Base-by-base conservation (phyloP, 2,113 vertebrate species). In the Gavialis gangeticus region DNA sequence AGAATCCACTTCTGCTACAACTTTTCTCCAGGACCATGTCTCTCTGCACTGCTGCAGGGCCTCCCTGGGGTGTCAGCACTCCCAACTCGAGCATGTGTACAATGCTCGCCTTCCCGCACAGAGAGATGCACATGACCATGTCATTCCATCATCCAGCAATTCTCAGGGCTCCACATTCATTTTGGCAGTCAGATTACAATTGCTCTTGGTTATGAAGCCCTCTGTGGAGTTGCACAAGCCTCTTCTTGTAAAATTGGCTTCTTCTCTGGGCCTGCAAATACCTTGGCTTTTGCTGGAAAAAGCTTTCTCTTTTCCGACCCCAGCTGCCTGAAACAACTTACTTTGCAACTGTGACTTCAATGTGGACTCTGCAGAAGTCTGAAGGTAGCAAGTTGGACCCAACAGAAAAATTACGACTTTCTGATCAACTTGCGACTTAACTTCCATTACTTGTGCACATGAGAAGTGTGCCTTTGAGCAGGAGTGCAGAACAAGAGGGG, bases 401-500 rank as follows among this genome's bases (percentile, higher is more conserved):
- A 46, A 9, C 7, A 46, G 46, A 46, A 46, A 46, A 46, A 46
- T 46, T 46, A 46, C 5, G 10, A 79, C 21, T 8, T 19, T 13
- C 27, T 54, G 67, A 12, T 12, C 3, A 2, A 10, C 3, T 8
- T n/a, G 27, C 5, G 27, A 28, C 63, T 66, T 66, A 25, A 66
- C 17, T n/a, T 66, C 15, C 63, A 66, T 28, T 25, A 66, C 14
- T 54, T n/a, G 37, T 1, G 10, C 4, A 1, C 3, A 11, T 71
- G 12, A 83, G 3, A 11, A 0, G 1, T 1, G 4, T 1, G 28
- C 3, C 3, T 60, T 87, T 34, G 1, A 4, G n/a, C 28, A 18
- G 0, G 10, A 62, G 17, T 10, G 1, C 11, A 12, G 59, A 25
- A 1, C 1, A 19, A n/a, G 2, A 0, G 34, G 66, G 84, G 57